Conservation (phyloP, 2,113 vertebrate species). For the Paralichthys olivaceus region DNA sequence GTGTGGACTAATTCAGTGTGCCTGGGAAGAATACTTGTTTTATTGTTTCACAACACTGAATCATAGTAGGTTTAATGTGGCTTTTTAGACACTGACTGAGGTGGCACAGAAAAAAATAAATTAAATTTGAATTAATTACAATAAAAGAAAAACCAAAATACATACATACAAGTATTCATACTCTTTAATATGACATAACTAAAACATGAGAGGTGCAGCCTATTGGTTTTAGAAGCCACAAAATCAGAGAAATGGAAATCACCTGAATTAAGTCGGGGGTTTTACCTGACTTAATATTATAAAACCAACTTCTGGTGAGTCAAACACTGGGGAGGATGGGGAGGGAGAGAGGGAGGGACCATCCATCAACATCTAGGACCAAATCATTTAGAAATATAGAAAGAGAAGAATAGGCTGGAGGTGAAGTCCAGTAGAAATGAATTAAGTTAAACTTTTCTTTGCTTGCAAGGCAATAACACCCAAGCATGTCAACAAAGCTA, state of each 20-base stretch:
- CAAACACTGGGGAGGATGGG: too few species aligned
- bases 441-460: too few species aligned
- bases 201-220: background rate
- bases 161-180: background rate
- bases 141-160: background rate
- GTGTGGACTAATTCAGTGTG: background rate
- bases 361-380: background rate
- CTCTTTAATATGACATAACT: background rate
- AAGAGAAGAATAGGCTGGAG: too few species aligned
- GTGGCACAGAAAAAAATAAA: background rate
- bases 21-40: background rate
- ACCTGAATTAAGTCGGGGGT: background rate
- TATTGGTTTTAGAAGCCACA: background rate
- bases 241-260: background rate
- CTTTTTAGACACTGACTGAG: conserved; percentile 3
- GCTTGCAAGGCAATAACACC: background rate
- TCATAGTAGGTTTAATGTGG: background rate
- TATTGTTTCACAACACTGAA: background rate
- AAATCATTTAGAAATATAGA: background rate
- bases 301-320: background rate
- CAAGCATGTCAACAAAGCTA: background rate
- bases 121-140: background rate
- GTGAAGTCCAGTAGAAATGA: too few species aligned
- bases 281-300: background rate
- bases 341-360: background rate